Conservation (phyloP, 2,797 vertebrate genomes). For the Hybognathus amarus region DNA sequence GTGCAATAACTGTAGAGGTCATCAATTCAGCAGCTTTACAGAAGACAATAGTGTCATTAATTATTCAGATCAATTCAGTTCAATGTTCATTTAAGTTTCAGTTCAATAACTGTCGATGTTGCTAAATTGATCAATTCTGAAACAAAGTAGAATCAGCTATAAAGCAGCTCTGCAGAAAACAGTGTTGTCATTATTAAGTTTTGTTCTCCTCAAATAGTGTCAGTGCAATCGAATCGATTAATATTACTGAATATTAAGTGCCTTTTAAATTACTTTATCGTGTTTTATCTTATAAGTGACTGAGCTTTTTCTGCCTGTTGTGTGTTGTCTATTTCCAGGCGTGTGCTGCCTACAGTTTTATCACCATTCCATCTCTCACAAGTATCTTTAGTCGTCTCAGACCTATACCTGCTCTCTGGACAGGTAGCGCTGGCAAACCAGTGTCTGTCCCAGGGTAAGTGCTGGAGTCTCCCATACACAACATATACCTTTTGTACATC, state of each 20-base stretch:
- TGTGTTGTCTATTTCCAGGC: slow-evolving; percentile 77
- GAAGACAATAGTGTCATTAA: neutral
- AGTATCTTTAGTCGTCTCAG: slow-evolving; percentile 92
- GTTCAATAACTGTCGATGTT: neutral
- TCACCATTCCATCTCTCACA: slow-evolving; percentile 94
- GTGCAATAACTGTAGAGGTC: neutral
- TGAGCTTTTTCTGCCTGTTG: neutral
- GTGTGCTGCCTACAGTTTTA: slow-evolving; percentile 97
- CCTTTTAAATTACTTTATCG: neutral
- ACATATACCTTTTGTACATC: neutral
- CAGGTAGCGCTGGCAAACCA: slow-evolving; percentile 97
- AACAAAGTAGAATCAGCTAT: neutral
- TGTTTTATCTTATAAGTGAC: neutral
- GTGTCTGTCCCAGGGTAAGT: slow-evolving; percentile 97
- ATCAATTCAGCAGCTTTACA: neutral
- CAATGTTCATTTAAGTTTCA: neutral
- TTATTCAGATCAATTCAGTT: neutral
- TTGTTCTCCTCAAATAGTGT: neutral
- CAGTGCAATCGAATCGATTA: neutral
- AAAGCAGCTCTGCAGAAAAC: neutral
- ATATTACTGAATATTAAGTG: neutral
- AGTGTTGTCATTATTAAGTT: neutral
- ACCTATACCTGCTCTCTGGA: slow-evolving; percentile 92
- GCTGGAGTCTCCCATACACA: neutral
- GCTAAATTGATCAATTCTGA: neutral